Conservation (phyloP, 1,140 invertebrate genomes). For the Eufriesea mexicana region DNA sequence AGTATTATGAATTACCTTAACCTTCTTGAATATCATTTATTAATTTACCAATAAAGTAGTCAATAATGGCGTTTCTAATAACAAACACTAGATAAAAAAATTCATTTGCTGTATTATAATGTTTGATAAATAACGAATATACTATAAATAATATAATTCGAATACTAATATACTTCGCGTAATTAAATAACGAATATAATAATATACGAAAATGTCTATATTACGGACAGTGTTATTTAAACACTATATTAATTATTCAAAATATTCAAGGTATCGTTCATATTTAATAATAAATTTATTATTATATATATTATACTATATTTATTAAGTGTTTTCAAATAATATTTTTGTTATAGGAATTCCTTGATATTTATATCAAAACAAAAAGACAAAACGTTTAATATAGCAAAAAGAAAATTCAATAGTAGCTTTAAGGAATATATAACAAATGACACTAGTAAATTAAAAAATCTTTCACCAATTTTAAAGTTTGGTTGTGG, state of each 20-base stretch:
- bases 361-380: slow-evolving; percentile 33
- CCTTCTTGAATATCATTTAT: background rate
- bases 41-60: background rate
- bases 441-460: background rate
- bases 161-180: background rate
- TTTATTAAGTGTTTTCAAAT: background rate
- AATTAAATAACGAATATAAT: background rate
- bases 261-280: slow-evolving; percentile 48
- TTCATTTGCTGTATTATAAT: background rate
- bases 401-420: slow-evolving; percentile 56
- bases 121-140: background rate
- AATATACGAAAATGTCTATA: slow-evolving; percentile 60
- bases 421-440: slow-evolving; percentile 31
- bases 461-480: slow-evolving; percentile 2
- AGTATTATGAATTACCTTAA: slow-evolving; percentile 47
- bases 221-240: slow-evolving; percentile 56
- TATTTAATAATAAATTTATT: background rate
- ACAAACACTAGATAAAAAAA: background rate
- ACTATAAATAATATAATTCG: background rate
- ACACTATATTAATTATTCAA: slow-evolving; percentile 30
- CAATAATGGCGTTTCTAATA: background rate
- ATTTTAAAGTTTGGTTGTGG: slow-evolving; percentile 57
- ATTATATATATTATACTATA: background rate
- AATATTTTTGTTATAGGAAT: slow-evolving; percentile 53
- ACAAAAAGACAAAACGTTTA: slow-evolving; percentile 27